A percentile compares a stretch with the other conserved stretches of the same genome.
Evolutionary conservation across 2,797 vertebrate species (phyloP).

Genomic region (Phrynocephalus guinanensis): DNA sequence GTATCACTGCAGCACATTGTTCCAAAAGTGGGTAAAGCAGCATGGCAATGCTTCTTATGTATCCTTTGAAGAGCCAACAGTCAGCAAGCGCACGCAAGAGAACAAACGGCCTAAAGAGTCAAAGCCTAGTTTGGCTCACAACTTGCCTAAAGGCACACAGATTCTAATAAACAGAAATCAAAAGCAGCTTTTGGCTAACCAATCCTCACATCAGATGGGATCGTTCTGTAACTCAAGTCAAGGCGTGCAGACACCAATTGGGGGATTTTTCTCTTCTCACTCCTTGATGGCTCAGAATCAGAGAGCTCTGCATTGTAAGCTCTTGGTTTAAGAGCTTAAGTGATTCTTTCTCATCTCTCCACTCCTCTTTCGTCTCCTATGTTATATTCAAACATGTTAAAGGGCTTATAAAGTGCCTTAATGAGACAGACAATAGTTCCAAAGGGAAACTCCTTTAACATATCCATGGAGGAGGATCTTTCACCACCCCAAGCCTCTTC

Average conservation of each 20-base stretch:
- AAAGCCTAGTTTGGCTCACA: slow-evolving; percentile 32
- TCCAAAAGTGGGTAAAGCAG: slow-evolving; percentile 43
- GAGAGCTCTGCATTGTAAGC: slow-evolving; percentile 28
- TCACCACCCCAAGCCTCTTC: slow-evolving; percentile 54
- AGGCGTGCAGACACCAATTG: not conserved
- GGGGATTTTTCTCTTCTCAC: slow-evolving; percentile 13
- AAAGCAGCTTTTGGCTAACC: slow-evolving; percentile 49
- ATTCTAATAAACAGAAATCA: slow-evolving; percentile 51
- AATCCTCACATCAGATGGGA: slow-evolving; percentile 15
- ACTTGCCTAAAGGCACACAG: slow-evolving; percentile 35
- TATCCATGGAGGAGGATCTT: slow-evolving; percentile 52
- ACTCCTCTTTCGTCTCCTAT: not conserved
- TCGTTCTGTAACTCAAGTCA: not conserved
- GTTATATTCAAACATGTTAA: slow-evolving; percentile 42
- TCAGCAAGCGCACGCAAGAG: slow-evolving; percentile 1
- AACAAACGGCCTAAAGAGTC: slow-evolving; percentile 33
- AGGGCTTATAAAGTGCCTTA: slow-evolving; percentile 58
- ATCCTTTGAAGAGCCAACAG: slow-evolving; percentile 45
- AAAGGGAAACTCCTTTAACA: slow-evolving; percentile 51
- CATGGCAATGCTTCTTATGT: slow-evolving; percentile 34
- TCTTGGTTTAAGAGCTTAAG: slow-evolving; percentile 46
- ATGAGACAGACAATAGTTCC: slow-evolving; percentile 56
- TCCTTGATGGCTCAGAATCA: slow-evolving; percentile 49
- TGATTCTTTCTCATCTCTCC: slow-evolving; percentile 28
- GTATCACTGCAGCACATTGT: slow-evolving; percentile 14